Evolutionary conservation across 1,140 invertebrate species (phyloP).

Genomic region (Drosophila teissieri): DNA sequence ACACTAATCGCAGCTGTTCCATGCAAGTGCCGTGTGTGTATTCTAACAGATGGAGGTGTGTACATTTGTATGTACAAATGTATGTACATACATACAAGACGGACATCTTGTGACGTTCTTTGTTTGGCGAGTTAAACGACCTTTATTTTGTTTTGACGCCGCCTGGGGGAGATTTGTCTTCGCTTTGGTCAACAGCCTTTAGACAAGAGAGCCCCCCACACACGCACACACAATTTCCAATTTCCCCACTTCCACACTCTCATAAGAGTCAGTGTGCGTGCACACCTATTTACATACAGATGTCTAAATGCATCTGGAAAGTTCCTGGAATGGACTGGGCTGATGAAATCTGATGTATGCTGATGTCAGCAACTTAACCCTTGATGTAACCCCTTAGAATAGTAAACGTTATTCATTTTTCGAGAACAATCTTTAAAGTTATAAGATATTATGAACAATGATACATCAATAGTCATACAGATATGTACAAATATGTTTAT

Average conservation of each 20-base stretch:
- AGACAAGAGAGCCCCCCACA: conserved; percentile 8
- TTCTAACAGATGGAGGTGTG: conserved; percentile 3
- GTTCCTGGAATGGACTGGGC: conserved; percentile 9
- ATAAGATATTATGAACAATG: neutral
- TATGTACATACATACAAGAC: neutral
- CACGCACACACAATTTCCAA: neutral
- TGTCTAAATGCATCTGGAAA: conserved; percentile 37
- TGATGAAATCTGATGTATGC: conserved; percentile 29
- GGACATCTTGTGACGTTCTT: conserved; percentile 36
- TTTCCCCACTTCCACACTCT: conserved; percentile 1
- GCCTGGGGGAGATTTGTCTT: conserved; percentile 42
- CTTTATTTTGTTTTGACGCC: conserved; percentile 50
- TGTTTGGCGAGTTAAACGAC: conserved; percentile 50
- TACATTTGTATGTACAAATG: conserved; percentile 17
- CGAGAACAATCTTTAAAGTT: neutral
- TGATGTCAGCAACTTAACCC: conserved; percentile 7
- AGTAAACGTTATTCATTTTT: too few relatives aligned
- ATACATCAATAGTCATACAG: neutral
- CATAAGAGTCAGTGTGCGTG: too few relatives aligned
- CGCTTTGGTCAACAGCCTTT: conserved; percentile 48
- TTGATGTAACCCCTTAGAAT: neutral
- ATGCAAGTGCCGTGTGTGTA: neutral
- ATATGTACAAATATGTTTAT: too few relatives aligned
- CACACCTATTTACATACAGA: neutral
- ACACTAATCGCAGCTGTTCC: conserved; percentile 1